Base-by-base conservation (phyloP, 2,888 invertebrate genomes). In the Drosophila fungiperda region DNA sequence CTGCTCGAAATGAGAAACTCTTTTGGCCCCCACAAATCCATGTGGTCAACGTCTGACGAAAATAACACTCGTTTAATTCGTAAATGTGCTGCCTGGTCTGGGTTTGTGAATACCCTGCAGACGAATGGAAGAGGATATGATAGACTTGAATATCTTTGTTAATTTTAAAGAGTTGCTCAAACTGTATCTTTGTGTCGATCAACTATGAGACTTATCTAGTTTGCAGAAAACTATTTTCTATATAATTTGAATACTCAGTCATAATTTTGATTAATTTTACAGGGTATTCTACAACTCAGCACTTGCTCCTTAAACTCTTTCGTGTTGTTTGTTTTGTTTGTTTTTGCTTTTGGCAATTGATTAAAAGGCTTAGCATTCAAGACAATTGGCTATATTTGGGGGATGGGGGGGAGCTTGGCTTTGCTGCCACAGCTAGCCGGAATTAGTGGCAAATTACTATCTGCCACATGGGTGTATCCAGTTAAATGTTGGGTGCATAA, bases 331-430 rank as follows among this genome's bases (percentile, higher is more conserved):
- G 35, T 29, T 20, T 35, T 60, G 57, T 42, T 45, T 52, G 42
- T 42, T 64, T 52, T 54, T 63, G 59, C 67, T 88, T 88, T 79
- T 88, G 80, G 84, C 87, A 90, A 87, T 90, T 87, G 90, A 87
- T 87, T 90, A 83, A 88, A 86, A 76, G 87, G 87, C 87, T 90
- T 90, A 88, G 75, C 75, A 72, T 75, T 68, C 70, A 59, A 87
- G 88, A 87, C 89, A 85, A 87, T 85, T 87, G 89, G 70, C 77
- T 33, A 69, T 73, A 68, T 23, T 45, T 15, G 45, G 20, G 45
- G 20, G 61, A 38, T 29, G 75, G 60, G 17, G 50, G 77, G 60
- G 17, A 50, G 52, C 49, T 36, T 49, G 48, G 52, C 49, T 42
- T 40, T 63, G 35, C 38, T 20, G 33, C 53, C 38, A 53, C 55